Percentiles rank a stretch among this genome's conserved stretches.
These are phyloP conservation scores for Drosophila ustulata DNA, from an alignment of 2,888 invertebrate species.

Conservation along the genomic window DNA sequence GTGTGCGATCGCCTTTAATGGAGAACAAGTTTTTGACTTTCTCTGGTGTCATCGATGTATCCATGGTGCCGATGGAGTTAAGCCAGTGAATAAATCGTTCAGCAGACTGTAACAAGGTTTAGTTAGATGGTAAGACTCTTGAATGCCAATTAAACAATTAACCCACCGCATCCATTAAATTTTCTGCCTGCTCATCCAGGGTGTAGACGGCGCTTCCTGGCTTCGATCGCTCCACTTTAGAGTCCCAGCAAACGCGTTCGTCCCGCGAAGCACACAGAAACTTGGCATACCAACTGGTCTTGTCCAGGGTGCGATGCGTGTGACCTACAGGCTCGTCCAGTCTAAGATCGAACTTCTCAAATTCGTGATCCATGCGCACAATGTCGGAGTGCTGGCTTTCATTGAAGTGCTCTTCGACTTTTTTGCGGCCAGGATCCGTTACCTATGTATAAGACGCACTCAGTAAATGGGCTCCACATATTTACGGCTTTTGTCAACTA, in stretches of 20 bases:
- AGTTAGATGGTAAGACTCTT: neutral
- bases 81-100: constrained; percentile 84
- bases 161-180: constrained; percentile 84
- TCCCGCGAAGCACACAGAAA: constrained; percentile 76
- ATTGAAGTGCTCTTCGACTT: constrained; percentile 65
- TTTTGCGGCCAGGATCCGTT: constrained; percentile 26
- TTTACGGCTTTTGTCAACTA: too few relatives aligned
- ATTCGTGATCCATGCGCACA: constrained; percentile 78
- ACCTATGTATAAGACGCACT: constrained; percentile 17
- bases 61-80: constrained; percentile 79
- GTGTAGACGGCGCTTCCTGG: constrained; percentile 45
- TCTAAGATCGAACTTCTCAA: constrained; percentile 73
- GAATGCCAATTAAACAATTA: neutral
- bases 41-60: constrained; percentile 80
- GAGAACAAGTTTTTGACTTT: constrained; percentile 83
- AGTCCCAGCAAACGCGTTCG: constrained; percentile 83
- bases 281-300: constrained; percentile 79
- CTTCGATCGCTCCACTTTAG: constrained; percentile 78
- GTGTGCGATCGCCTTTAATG: constrained; percentile 82
- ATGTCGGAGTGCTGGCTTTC: constrained; percentile 83
- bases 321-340: constrained; percentile 71
- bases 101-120: constrained; percentile 71
- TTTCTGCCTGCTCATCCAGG: constrained; percentile 84
- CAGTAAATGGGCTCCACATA: neutral
- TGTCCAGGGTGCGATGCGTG: constrained; percentile 55